phyloP scores from a whole-genome alignment of 2,888 invertebrate species.

The Callyntrura guangdongensis region DNA sequence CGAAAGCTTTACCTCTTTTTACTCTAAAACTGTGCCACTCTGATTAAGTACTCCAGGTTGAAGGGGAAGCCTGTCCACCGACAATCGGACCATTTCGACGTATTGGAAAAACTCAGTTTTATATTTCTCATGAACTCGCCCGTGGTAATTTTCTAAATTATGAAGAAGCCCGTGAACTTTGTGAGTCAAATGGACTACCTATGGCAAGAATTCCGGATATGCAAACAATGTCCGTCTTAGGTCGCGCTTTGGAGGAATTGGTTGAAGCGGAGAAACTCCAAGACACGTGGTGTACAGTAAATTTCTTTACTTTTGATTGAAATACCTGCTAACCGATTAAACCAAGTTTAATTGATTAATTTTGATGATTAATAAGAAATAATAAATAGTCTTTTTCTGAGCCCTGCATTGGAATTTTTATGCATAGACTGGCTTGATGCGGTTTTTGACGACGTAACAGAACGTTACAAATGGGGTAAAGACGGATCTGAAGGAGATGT shows the following conservation, averaged over 20 bases:
- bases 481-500: not conserved
- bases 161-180: constrained; percentile 8
- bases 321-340: no score
- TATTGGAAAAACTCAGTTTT: constrained; percentile 24
- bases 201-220: constrained; percentile 23
- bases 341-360: not conserved
- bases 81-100: constrained; percentile 25
- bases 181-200: constrained; percentile 7
- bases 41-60: not conserved
- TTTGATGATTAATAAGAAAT: not conserved
- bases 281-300: constrained; percentile 60
- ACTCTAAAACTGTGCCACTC: not conserved
- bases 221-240: constrained; percentile 5
- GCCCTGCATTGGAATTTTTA: not conserved
- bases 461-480: constrained; percentile 35
- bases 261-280: not conserved
- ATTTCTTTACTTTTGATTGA: not conserved
- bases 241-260: constrained; percentile 3
- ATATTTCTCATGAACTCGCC: not conserved
- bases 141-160: not conserved
- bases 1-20: no score
- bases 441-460: not conserved
- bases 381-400: no score
- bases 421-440: constrained; percentile 63
- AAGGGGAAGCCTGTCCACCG: constrained; percentile 3